phyloP scores from a whole-genome alignment of 2,797 vertebrate species.

The Triplophysa bombifrons region DNA sequence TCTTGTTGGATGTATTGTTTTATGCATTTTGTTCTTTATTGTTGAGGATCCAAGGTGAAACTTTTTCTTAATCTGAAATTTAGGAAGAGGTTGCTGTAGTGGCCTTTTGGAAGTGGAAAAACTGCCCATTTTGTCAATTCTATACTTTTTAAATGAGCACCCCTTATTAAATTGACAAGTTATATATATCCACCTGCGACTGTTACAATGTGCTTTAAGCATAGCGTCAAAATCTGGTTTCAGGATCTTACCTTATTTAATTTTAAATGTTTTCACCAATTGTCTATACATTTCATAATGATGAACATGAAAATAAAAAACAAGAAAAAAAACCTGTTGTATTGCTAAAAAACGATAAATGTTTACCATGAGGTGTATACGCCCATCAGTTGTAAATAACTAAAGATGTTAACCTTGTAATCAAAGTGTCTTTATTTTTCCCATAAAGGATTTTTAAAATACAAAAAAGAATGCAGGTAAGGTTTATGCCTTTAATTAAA shows the following conservation, averaged over 20 bases:
- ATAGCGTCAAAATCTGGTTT: constrained; percentile 20
- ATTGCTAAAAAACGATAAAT: neutral
- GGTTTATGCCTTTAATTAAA: neutral
- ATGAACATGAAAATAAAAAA: constrained; percentile 43
- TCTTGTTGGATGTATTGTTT: constrained; percentile 33
- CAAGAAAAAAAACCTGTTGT: neutral
- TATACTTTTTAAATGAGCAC: neutral
- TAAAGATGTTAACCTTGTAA: neutral
- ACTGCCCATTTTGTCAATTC: constrained; percentile 5
- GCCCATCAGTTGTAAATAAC: neutral
- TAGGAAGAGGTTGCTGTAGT: constrained; percentile 35
- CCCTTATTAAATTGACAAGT: neutral
- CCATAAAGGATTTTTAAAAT: neutral
- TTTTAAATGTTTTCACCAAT: constrained; percentile 25
- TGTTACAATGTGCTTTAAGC: neutral
- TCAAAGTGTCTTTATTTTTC: constrained; percentile 1
- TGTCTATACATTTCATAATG: constrained; percentile 41
- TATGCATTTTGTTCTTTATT: constrained; percentile 19
- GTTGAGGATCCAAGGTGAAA: constrained; percentile 45
- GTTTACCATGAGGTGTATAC: neutral
- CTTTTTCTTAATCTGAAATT: constrained; percentile 9
- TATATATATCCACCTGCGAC: neutral
- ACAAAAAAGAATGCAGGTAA: neutral
- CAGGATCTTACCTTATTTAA: constrained; percentile 32
- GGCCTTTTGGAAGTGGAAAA: constrained; percentile 18